These are phyloP conservation scores for Nothocercus nigrocapillus DNA, from an alignment of 2,113 vertebrate genomes.

Conservation along the genomic window DNA sequence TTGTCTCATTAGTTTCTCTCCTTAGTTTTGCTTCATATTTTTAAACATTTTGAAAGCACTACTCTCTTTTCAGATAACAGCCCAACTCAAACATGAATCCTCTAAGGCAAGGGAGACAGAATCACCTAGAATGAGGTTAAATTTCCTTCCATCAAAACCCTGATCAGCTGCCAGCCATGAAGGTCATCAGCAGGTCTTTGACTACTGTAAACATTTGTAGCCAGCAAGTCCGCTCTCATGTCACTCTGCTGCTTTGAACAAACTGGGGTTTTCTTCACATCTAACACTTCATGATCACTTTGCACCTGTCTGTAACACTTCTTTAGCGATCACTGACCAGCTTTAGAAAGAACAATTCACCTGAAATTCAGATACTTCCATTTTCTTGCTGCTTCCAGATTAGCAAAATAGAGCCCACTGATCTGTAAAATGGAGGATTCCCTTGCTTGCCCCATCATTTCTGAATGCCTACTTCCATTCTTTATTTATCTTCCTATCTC, in stretches of 20 bases:
- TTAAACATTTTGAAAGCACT: not conserved
- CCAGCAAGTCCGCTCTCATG: not conserved
- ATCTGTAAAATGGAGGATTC: not conserved
- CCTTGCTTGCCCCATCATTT: not conserved
- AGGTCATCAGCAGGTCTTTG: not conserved
- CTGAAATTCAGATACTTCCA: not conserved
- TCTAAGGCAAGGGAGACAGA: not conserved
- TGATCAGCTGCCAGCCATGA: not conserved
- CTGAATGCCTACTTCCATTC: not conserved
- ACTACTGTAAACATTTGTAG: not conserved
- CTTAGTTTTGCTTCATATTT: not conserved
- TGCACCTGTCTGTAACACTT: not conserved
- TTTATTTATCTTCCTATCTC: not conserved
- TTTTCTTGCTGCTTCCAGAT: not conserved
- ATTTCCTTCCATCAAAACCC: not conserved
- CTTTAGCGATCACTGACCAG: not conserved
- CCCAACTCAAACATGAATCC: not conserved
- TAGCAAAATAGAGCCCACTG: not conserved
- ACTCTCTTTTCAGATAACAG: not conserved
- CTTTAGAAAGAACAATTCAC: not conserved
- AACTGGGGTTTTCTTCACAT: not conserved
- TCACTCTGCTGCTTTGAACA: not conserved
- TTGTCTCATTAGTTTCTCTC: not conserved
- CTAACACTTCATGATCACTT: not conserved
- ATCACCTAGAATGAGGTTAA: not conserved